Evolutionary conservation across 2,888 invertebrate genomes (phyloP), one percentile per base, ranked within the genome.

Genomic region (Helleia helle): DNA sequence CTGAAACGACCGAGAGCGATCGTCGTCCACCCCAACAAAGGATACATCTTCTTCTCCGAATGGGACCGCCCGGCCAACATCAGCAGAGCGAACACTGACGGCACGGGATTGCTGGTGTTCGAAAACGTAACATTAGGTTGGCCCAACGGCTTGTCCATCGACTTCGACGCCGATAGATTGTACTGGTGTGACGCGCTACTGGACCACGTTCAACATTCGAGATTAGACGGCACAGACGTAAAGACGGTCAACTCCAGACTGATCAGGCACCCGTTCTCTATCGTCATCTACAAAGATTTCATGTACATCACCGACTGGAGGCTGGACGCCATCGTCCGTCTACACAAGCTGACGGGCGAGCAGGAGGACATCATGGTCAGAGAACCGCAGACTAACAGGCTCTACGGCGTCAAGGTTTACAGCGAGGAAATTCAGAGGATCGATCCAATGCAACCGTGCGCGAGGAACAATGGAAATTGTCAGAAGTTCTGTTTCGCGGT

Each of bases 251-350:
- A 92, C 58, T 96, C 96, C 0, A 86, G 92, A 37, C 77, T 96
- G 6, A 96, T 95, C 40, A 87, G 93, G 39, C 96, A 95, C 86
- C 96, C 96, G 0, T 96, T 96, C 83, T 96, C 93, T 3, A 94
- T 98, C 30, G 95, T 96, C 0, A 93, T 97, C 44, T 91, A 94
- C 66, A 89, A 90, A 49, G 93, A 96, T 14, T 95, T 93, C 86
- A 93, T 99, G 89, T 99, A 97, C 71, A 96, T 97, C 34, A 97
- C 98, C 0, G 98, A 99, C 70, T 99, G 99, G 96, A 87, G 98
- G 36, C 74, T 97, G 34, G 97, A 98, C 67, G 96, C 97, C 0
- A 97, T 99, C 40, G 92, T 97, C 7, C 87, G 95, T 13, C 81
- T 98, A 49, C 91, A 96, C 63, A 98, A 98, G 69, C 79, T 92